Evolutionary conservation across 1,140 invertebrate genomes (phyloP).

Genomic region (Drosophila saltans): DNA sequence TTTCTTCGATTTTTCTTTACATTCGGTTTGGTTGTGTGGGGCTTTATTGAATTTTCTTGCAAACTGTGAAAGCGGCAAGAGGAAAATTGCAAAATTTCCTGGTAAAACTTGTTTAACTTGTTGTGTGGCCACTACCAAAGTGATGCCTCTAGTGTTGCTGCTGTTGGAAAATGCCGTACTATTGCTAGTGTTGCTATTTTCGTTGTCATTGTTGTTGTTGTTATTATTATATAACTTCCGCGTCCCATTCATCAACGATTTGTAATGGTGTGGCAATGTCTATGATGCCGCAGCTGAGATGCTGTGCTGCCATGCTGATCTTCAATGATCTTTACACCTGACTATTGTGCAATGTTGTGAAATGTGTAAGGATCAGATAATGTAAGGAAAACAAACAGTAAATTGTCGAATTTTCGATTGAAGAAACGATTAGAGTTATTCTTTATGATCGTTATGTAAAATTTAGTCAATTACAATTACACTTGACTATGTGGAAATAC

Average conservation of each 20-base stretch:
- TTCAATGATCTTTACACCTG: constrained; percentile 1
- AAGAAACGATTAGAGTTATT: not conserved
- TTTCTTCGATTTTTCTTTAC: constrained; percentile 10
- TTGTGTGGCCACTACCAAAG: constrained; percentile 44
- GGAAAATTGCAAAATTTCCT: constrained; percentile 78
- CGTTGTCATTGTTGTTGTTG: constrained; percentile 37
- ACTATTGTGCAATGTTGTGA: not conserved
- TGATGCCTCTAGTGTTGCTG: constrained; percentile 6
- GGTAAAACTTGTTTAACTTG: constrained; percentile 77
- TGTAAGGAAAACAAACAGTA: too few relatives aligned
- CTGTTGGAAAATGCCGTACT: constrained; percentile 57
- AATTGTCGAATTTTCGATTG: not conserved
- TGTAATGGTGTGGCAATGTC: constrained; percentile 45
- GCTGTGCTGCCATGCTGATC: not conserved
- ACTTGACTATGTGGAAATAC: not conserved
- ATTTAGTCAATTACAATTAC: not conserved
- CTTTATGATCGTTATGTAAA: not conserved
- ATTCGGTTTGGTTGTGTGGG: constrained; percentile 33
- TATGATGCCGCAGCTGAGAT: constrained; percentile 43
- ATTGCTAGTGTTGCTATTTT: constrained; percentile 14
- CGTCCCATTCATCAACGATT: constrained; percentile 63
- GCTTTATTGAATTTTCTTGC: constrained; percentile 19
- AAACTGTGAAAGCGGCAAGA: constrained; percentile 51
- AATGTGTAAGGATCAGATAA: too few relatives aligned
- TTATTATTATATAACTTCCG: constrained; percentile 73